Conservation (phyloP, 1,140 invertebrate species). For the Dendroctonus ponderosae region DNA sequence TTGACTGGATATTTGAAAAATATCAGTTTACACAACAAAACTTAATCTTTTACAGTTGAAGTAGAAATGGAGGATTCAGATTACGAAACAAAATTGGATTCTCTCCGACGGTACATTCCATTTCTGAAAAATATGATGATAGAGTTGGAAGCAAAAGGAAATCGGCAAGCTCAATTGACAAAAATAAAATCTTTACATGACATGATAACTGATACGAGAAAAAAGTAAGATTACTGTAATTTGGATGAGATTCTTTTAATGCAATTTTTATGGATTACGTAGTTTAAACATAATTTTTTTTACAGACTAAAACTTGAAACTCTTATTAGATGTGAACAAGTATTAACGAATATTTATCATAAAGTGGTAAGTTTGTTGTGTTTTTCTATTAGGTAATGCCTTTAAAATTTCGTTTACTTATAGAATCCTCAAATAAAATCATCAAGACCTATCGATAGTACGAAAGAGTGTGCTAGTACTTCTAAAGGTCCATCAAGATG, state of each 20-base stretch:
- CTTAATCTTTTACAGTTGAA: background rate
- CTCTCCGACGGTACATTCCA: constrained; percentile 66
- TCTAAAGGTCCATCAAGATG: background rate
- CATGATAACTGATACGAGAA: constrained; percentile 60
- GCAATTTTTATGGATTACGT: constrained; percentile 4
- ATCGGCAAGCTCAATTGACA: constrained; percentile 58
- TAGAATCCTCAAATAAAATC: constrained; percentile 29
- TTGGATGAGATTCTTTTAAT: background rate
- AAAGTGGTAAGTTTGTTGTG: constrained; percentile 58
- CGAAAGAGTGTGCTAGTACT: background rate
- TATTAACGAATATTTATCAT: constrained; percentile 61
- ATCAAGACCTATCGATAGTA: background rate
- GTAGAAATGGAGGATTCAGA: constrained; percentile 49
- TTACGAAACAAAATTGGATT: constrained; percentile 61
- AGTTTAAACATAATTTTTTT: constrained; percentile 41
- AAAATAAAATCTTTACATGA: constrained; percentile 63
- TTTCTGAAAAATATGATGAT: constrained; percentile 65
- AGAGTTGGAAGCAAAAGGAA: constrained; percentile 57
- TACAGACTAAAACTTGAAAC: constrained; percentile 66
- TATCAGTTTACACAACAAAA: background rate
- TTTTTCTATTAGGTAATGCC: background rate
- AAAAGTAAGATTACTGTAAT: constrained; percentile 53
- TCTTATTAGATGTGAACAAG: constrained; percentile 63
- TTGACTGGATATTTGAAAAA: background rate
- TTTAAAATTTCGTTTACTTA: constrained; percentile 15